A percentile compares a stretch with the other conserved stretches of the same genome.
Evolutionary conservation across 2,113 vertebrate species (phyloP).

Genomic region (Gallinago jamesoni): DNA sequence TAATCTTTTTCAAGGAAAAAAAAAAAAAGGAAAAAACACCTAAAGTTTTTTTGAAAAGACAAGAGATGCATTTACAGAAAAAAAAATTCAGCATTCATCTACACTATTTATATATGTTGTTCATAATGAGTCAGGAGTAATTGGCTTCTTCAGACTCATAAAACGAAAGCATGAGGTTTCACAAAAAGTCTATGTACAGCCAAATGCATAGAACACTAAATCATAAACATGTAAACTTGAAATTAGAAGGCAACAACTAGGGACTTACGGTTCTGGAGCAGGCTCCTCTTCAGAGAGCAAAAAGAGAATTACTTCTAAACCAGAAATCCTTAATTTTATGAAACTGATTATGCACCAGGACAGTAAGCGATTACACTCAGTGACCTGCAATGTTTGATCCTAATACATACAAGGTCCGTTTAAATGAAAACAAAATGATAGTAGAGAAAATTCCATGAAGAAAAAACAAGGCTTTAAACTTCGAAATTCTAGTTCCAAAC

Average conservation of each 20-base stretch:
- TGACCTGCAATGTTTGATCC: background rate
- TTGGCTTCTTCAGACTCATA: background rate
- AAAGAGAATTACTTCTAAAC: background rate
- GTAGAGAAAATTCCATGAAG: background rate
- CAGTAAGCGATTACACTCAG: background rate
- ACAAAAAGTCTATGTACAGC: background rate
- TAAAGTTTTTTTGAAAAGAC: background rate
- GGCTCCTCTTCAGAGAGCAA: background rate
- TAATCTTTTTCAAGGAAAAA: background rate
- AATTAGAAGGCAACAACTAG: background rate
- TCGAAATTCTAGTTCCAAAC: background rate
- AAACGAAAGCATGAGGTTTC: background rate
- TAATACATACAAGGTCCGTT: background rate
- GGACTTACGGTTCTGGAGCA: fast-evolving
- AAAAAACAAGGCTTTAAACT: background rate
- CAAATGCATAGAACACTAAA: background rate
- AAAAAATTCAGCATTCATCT: background rate
- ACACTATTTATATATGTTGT: background rate
- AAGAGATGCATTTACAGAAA: background rate
- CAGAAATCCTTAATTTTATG: background rate
- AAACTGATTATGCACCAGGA: background rate
- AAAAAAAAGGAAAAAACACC: background rate
- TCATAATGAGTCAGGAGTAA: background rate
- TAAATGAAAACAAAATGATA: constrained; percentile 56
- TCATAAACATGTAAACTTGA: background rate